Evolutionary conservation across 2,113 vertebrate species (phyloP).

Genomic region (Varanus komodoensis): DNA sequence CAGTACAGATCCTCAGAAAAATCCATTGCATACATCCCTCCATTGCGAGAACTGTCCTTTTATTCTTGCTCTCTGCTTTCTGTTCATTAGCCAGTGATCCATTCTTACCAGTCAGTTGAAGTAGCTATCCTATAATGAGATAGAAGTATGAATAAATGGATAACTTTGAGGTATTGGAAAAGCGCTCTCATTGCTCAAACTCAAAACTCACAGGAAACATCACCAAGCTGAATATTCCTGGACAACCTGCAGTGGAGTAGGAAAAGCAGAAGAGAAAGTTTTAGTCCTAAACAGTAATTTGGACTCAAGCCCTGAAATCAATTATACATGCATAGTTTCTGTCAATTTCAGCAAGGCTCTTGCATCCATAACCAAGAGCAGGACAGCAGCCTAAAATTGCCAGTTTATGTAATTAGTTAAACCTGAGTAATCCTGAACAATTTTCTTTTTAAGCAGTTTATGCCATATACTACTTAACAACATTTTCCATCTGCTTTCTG

Average conservation of each 20-base stretch:
- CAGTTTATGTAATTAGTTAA: slow-evolving; percentile 28
- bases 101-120: neutral
- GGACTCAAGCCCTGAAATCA: slow-evolving; percentile 7
- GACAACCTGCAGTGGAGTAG: neutral
- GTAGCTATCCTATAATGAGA: slow-evolving; percentile 28
- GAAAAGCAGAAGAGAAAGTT: neutral
- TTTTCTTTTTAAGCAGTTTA: slow-evolving; percentile 25
- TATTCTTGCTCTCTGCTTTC: too few species aligned
- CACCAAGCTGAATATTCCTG: neutral
- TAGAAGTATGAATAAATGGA: slow-evolving; percentile 8
- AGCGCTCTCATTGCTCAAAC: neutral
- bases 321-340: slow-evolving; percentile 11
- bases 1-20: too few species aligned
- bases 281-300: neutral
- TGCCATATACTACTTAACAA: slow-evolving; percentile 5
- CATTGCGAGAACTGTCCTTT: too few species aligned
- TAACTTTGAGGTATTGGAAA: slow-evolving; percentile 19
- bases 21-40: too few species aligned
- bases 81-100: too few species aligned
- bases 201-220: neutral
- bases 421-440: slow-evolving; percentile 2
- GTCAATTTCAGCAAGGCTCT: neutral
- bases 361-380: neutral
- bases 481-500: neutral
- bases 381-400: slow-evolving; percentile 14